Evolutionary conservation across 2,888 invertebrate genomes (phyloP).

Genomic region (Miltochrista miniata): DNA sequence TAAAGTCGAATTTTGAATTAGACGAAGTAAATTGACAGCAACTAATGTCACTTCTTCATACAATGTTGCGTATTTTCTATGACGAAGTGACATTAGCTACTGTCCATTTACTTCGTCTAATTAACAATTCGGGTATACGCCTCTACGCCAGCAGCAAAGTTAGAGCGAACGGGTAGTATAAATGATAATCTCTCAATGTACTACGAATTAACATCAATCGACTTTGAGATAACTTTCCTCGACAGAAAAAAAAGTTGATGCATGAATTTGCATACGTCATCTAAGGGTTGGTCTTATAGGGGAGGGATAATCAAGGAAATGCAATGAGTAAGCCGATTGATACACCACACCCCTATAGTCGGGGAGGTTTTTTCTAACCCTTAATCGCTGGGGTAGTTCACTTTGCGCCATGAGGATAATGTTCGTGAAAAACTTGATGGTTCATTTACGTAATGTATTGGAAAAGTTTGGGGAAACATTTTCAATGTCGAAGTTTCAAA

Average conservation of each 20-base stretch:
- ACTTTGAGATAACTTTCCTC: conserved; percentile 25
- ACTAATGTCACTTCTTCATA: no score
- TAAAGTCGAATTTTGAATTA: no score
- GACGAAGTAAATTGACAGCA: no score
- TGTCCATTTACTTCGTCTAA: no score
- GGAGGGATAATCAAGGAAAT: conserved; percentile 35
- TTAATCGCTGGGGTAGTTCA: conserved; percentile 25
- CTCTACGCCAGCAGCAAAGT: no score
- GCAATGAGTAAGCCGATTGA: conserved; percentile 39
- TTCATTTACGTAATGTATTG: conserved; percentile 19
- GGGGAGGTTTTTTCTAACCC: conserved; percentile 27
- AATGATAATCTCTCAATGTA: not conserved
- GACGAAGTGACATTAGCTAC: no score
- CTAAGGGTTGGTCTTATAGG: conserved; percentile 26
- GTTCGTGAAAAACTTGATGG: conserved; percentile 19
- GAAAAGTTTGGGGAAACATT: not conserved
- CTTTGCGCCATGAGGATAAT: conserved; percentile 13
- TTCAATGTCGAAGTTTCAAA: no score
- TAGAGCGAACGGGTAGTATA: no score
- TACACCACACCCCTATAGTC: conserved; percentile 36
- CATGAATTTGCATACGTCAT: conserved; percentile 40
- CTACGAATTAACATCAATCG: conserved; percentile 6
- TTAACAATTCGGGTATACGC: no score
- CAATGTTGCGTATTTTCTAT: no score
- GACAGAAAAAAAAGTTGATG: conserved; percentile 30